Percentiles rank a stretch among this genome's conserved stretches.
phyloP scores from a whole-genome alignment of 2,113 vertebrate species.

The Acanthisitta chloris region DNA sequence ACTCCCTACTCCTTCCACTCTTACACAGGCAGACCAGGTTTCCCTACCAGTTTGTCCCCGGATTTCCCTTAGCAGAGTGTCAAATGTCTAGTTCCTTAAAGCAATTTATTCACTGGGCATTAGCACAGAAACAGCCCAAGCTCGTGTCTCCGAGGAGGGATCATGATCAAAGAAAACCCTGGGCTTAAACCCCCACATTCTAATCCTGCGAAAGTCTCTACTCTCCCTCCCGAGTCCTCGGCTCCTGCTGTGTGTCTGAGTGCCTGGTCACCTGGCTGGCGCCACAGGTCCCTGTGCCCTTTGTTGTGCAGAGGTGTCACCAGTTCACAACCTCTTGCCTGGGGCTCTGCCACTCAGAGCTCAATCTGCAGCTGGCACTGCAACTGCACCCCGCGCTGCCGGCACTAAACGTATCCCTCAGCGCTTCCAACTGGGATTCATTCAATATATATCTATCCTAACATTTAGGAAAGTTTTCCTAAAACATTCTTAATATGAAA shows the following conservation, averaged over 20 bases:
- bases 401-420: neutral
- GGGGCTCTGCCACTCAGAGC: neutral
- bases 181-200: too few species aligned
- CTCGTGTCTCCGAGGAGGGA: too few species aligned
- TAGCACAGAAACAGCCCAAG: too few species aligned
- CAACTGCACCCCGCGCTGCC: neutral
- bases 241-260: neutral
- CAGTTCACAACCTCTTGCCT: neutral
- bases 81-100: too few species aligned
- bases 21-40: neutral
- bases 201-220: too few species aligned
- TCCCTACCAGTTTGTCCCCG: neutral
- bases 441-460: neutral
- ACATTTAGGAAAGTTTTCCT: neutral
- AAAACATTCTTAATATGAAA: neutral
- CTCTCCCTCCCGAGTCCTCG: too few species aligned
- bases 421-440: neutral
- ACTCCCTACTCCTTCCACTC: neutral
- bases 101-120: too few species aligned
- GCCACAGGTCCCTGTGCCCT: neutral
- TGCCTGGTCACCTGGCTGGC: neutral
- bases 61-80: neutral
- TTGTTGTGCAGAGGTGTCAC: neutral
- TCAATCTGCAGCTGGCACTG: neutral
- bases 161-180: too few species aligned